Evolutionary conservation across 2,797 vertebrate genomes (phyloP).

Genomic region (Novumbra hubbsi): DNA sequence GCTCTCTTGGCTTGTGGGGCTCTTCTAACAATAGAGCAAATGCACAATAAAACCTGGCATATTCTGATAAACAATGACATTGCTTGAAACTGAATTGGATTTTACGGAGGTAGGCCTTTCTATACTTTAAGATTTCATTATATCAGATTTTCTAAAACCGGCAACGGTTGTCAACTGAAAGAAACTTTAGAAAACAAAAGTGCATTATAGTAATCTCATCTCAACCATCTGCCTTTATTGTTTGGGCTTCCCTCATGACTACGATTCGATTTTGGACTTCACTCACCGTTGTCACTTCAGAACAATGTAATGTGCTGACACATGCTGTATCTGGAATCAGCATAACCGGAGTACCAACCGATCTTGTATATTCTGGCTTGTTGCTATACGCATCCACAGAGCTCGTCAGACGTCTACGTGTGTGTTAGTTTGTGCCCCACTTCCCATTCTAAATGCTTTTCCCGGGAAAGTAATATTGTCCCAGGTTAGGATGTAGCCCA

Average conservation of each 20-base stretch:
- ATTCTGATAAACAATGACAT: conserved; percentile 39
- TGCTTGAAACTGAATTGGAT: conserved; percentile 33
- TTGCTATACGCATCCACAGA: neutral
- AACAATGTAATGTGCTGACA: neutral
- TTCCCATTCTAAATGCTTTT: too few relatives aligned
- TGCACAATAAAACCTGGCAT: conserved; percentile 54
- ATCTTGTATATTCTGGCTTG: neutral
- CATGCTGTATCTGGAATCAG: neutral
- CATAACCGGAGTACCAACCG: neutral
- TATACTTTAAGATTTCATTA: neutral
- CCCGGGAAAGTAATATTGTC: neutral
- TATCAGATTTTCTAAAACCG: neutral
- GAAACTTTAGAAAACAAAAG: neutral
- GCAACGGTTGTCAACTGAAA: neutral
- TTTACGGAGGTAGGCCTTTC: neutral
- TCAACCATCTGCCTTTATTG: too few relatives aligned
- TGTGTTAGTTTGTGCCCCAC: neutral
- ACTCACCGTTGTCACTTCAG: neutral
- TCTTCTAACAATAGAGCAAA: conserved; percentile 32
- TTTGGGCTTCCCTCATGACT: too few relatives aligned
- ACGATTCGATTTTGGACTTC: neutral
- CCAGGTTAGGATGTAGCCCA: neutral
- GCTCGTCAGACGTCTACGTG: neutral
- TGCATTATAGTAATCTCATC: too few relatives aligned
- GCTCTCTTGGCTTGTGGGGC: conserved; percentile 52